Percentiles rank a stretch among this genome's conserved stretches.
Conservation (phyloP, 1,140 invertebrate species). For the Bombus confusus region DNA sequence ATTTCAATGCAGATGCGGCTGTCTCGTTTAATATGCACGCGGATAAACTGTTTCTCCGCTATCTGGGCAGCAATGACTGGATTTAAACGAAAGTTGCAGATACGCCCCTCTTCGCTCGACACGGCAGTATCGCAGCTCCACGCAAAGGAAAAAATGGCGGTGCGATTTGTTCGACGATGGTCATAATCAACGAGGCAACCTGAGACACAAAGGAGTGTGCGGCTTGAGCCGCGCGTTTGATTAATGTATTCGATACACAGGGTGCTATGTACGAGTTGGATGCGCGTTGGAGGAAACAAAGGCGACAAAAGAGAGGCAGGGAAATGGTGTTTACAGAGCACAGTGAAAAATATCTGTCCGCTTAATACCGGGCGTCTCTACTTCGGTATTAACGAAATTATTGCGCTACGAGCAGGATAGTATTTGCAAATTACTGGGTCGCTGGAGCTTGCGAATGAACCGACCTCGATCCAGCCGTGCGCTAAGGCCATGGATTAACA, state of each 20-base stretch:
- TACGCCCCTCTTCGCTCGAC: no score
- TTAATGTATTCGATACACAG: conserved; percentile 7
- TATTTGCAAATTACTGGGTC: conserved; percentile 1
- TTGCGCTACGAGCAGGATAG: not conserved
- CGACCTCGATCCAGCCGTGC: not conserved
- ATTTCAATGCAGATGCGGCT: no score
- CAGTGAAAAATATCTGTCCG: not conserved
- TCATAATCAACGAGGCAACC: conserved; percentile 12
- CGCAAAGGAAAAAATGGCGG: no score
- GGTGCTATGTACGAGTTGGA: not conserved
- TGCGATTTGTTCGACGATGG: no score
- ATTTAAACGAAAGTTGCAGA: no score
- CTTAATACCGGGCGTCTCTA: no score
- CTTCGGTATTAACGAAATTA: not conserved
- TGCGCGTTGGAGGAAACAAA: not conserved
- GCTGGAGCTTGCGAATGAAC: no score
- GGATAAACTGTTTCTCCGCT: no score
- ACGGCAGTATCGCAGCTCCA: no score
- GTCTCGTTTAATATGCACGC: no score
- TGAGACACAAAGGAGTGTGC: not conserved
- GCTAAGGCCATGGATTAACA: conserved; percentile 24
- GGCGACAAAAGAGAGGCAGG: not conserved
- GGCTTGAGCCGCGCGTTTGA: not conserved
- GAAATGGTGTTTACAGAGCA: not conserved
- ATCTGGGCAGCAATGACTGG: no score